Conservation (phyloP, 2,797 vertebrate species). For the Trachurus trachurus region DNA sequence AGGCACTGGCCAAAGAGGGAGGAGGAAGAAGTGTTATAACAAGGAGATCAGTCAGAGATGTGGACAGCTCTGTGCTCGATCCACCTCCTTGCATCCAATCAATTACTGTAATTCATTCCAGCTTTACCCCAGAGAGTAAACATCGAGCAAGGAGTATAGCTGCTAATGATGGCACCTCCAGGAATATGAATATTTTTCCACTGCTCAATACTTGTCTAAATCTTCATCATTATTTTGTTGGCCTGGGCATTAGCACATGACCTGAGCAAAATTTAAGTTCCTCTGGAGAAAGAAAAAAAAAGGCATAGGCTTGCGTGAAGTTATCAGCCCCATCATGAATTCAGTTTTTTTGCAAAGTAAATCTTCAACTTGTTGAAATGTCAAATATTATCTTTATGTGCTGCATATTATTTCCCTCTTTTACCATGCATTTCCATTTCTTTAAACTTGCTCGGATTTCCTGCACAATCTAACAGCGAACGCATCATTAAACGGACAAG, state of each 20-base stretch:
- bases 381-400: conserved; percentile 42
- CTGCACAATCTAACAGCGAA: conserved; percentile 8
- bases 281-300: conserved; percentile 31
- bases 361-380: conserved; percentile 55
- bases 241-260: conserved; percentile 49
- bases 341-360: conserved; percentile 32
- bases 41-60: conserved; percentile 62
- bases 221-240: conserved; percentile 65
- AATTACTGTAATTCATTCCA: conserved; percentile 66
- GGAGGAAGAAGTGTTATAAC: conserved; percentile 42
- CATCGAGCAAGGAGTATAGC: conserved; percentile 46
- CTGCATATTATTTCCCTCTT: conserved; percentile 25
- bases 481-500: conserved; percentile 24
- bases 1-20: conserved; percentile 20
- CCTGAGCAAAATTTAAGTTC: conserved; percentile 32
- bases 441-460: conserved; percentile 7
- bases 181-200: conserved; percentile 40
- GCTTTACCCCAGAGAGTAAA: conserved; percentile 61
- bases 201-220: conserved; percentile 55
- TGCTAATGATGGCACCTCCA: conserved; percentile 62
- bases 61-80: conserved; percentile 44
- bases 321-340: conserved; percentile 35
- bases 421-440: conserved; percentile 14
- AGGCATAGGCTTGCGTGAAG: conserved; percentile 2
- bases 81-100: conserved; percentile 66